phyloP scores from a whole-genome alignment of 2,113 vertebrate species.

The Xenopus laevis region DNA sequence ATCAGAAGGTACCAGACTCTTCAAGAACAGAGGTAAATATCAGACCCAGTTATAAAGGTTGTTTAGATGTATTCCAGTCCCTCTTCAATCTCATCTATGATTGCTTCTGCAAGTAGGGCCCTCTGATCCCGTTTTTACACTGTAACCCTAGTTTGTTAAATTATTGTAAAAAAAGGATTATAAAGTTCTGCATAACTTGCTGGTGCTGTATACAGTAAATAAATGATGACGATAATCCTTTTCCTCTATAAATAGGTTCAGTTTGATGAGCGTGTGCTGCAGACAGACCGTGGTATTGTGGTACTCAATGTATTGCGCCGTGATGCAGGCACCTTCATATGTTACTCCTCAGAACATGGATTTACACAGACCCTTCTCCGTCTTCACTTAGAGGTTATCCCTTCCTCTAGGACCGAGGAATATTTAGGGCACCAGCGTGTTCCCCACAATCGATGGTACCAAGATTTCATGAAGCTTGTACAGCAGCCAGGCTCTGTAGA shows the following conservation, averaged over 20 bases:
- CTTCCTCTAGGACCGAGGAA: conserved; percentile 58
- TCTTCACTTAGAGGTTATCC: conserved; percentile 79
- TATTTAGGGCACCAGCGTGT: conserved; percentile 50
- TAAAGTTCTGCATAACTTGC: no score
- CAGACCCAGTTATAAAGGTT: background rate
- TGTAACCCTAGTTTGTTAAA: no score
- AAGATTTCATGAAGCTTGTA: conserved; percentile 91
- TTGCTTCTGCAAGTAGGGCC: no score
- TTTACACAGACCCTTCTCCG: conserved; percentile 86
- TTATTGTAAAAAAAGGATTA: no score
- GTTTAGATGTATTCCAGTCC: background rate
- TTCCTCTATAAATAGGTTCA: conserved; percentile 63
- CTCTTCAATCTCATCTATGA: no score
- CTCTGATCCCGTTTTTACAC: no score
- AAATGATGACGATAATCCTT: no score
- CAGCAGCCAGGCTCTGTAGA: conserved; percentile 82
- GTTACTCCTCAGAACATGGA: conserved; percentile 83
- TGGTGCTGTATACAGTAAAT: no score
- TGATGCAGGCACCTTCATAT: conserved; percentile 80
- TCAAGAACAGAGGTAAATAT: conserved; percentile 72
- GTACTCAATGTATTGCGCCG: conserved; percentile 73
- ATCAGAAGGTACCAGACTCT: conserved; percentile 71
- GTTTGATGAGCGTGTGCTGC: conserved; percentile 74
- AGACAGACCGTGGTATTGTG: conserved; percentile 75
- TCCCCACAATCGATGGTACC: conserved; percentile 86